phyloP scores from a whole-genome alignment of 2,113 vertebrate species.

The Neoarius graeffei region DNA sequence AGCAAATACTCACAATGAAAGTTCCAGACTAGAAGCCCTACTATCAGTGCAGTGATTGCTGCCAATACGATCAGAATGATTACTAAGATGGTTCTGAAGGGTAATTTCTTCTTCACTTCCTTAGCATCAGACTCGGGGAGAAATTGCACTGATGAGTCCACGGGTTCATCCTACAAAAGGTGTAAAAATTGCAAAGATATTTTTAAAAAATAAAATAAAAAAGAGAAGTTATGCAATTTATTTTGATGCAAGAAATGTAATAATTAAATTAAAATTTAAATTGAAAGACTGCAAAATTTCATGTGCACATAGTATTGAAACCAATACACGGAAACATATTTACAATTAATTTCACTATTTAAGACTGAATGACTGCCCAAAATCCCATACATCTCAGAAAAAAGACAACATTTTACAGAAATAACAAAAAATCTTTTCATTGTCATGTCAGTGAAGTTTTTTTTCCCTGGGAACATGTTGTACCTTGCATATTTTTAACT shows the following conservation, averaged over 20 bases:
- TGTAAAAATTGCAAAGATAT: not conserved
- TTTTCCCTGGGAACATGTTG: not conserved
- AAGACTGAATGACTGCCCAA: not conserved
- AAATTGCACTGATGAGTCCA: constrained; percentile 47
- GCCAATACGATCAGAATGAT: constrained; percentile 32
- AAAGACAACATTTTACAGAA: not conserved
- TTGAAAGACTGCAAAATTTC: not conserved
- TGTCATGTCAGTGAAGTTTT: not conserved
- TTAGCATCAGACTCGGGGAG: constrained; percentile 48
- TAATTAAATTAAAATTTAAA: not conserved
- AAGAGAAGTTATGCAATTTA: not conserved
- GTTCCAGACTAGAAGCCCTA: constrained; percentile 69
- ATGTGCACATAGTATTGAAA: not conserved
- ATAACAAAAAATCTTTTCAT: not conserved
- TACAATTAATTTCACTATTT: not conserved
- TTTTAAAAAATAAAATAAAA: not conserved
- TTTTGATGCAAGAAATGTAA: not conserved
- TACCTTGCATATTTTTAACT: not conserved
- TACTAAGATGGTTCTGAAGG: constrained; percentile 2
- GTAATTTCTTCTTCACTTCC: constrained; percentile 54
- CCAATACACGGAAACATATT: not conserved
- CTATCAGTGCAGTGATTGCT: constrained; percentile 54
- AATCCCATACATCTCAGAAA: not conserved
- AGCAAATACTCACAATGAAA: constrained; percentile 66
- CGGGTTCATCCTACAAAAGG: constrained; percentile 46